Evolutionary conservation across 2,888 invertebrate genomes (phyloP).

Genomic region (Cataglyphis livida): DNA sequence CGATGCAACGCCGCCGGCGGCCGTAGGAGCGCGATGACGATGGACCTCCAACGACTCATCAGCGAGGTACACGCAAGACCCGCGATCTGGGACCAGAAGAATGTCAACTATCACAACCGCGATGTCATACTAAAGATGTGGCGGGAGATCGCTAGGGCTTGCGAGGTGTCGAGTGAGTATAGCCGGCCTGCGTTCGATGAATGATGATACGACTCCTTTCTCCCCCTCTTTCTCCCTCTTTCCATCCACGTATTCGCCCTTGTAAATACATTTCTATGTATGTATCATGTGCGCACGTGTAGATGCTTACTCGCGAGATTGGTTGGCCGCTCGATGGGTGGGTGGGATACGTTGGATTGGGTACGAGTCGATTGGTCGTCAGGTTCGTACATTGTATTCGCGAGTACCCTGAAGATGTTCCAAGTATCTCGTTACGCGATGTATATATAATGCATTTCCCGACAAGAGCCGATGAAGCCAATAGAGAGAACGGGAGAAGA

Average conservation of each 20-base stretch:
- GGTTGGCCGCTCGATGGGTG: conserved; percentile 16
- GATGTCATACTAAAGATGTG: conserved; percentile 79
- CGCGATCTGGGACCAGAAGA: conserved; percentile 81
- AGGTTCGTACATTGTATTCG: conserved; percentile 7
- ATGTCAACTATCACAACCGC: conserved; percentile 80
- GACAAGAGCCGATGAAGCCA: neutral
- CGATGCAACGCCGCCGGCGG: conserved; percentile 72
- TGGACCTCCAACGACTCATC: conserved; percentile 79
- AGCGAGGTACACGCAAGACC: conserved; percentile 79
- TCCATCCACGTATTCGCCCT: neutral
- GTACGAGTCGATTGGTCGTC: conserved; percentile 35
- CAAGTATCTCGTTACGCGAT: neutral
- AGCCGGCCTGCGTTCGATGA: neutral
- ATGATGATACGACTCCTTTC: neutral
- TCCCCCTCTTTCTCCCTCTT: neutral
- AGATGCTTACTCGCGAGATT: conserved; percentile 23
- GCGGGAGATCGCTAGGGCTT: conserved; percentile 79
- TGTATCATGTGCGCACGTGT: conserved; percentile 47
- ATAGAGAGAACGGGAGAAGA: neutral
- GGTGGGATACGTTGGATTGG: conserved; percentile 10
- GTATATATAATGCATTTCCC: neutral
- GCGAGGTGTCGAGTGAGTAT: conserved; percentile 80
- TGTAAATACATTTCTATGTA: neutral
- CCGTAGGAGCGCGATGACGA: conserved; percentile 76
- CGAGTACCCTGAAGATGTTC: conserved; percentile 22